Base-by-base conservation (phyloP, 92 coral and sea anemone species). In the Muricea muricata region DNA sequence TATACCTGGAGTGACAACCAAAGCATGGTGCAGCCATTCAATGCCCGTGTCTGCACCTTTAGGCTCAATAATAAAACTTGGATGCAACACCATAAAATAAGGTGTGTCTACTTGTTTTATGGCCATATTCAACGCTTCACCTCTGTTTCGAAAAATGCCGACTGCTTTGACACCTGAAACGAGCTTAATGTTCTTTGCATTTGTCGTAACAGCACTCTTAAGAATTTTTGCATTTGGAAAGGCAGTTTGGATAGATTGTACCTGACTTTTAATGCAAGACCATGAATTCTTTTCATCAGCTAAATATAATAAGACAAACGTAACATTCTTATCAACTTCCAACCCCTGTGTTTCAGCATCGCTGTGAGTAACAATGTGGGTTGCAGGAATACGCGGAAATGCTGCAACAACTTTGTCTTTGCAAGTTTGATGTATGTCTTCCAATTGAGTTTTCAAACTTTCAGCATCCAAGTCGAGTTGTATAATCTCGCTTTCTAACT, bases 11-110 rank as follows among this genome's bases (percentile, higher is more conserved):
- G 89, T 57, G 31, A 55, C 71, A 24, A 52, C 86, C 68, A 91
- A 33, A 10, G 94, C 92, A 60, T 91, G 89, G 23, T 88, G 70
- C n/a, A 91, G 81, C 94, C 94, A 91, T 6, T 73, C 87, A 4
- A 78, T 54, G 63, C 94, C 86, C 12, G 33, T 39, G 65, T 91
- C 94, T 15, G 92, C 75, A 0, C 74, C 56, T 52, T 82, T 82
- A 15, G 80, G 86, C 34, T 77, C 83, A 52, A 91, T 30, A 35
- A 75, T 69, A 37, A 72, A 32, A 40, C 34, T 73, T 41, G 87
- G 32, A 23, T 85, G 69, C 21, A 91, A 68, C 15, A 88, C 76
- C 40, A 91, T 42, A 61, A 91, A 91, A 66, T 91, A 91, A 48
- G 79, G 37, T 9, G 94, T 87, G 11, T 45, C 67, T 0, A 91